Conservation (phyloP, 64 coral and sea anemone genomes). For the Exaiptasia diaphana region DNA sequence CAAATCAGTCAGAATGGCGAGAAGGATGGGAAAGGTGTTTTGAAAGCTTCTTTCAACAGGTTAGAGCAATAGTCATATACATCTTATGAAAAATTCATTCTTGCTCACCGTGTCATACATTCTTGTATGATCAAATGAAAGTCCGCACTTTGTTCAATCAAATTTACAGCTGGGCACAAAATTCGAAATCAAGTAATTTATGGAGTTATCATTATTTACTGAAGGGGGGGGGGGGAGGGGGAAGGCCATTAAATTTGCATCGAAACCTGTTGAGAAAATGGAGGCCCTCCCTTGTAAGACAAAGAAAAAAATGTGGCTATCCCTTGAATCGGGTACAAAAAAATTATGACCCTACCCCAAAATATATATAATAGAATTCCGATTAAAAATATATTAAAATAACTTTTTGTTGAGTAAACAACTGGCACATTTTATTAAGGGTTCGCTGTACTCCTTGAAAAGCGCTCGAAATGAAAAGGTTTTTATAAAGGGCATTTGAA, state of each 20-base stretch:
- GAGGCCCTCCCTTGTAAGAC: no score
- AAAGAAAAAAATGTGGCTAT: no score
- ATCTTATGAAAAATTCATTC: not conserved
- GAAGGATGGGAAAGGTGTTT: constrained; percentile 31
- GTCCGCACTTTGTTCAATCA: not conserved
- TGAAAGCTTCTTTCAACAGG: constrained; percentile 16
- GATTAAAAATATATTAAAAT: no score
- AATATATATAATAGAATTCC: no score
- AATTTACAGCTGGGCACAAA: not conserved
- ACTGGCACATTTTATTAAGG: no score
- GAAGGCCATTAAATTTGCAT: not conserved
- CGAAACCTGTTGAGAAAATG: no score
- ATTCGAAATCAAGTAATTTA: not conserved
- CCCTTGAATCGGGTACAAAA: no score
- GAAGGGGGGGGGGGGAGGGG: not conserved
- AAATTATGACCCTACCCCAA: no score
- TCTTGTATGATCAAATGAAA: not conserved
- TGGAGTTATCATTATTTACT: not conserved
- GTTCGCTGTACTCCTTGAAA: no score
- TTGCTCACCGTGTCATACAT: not conserved
- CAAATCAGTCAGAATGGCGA: constrained; percentile 61
- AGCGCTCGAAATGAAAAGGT: no score
- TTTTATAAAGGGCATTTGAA: no score
- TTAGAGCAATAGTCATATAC: not conserved
- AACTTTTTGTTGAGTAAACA: no score